Conservation (phyloP, 2,888 invertebrate genomes). For the Drosophila kuntzei region DNA sequence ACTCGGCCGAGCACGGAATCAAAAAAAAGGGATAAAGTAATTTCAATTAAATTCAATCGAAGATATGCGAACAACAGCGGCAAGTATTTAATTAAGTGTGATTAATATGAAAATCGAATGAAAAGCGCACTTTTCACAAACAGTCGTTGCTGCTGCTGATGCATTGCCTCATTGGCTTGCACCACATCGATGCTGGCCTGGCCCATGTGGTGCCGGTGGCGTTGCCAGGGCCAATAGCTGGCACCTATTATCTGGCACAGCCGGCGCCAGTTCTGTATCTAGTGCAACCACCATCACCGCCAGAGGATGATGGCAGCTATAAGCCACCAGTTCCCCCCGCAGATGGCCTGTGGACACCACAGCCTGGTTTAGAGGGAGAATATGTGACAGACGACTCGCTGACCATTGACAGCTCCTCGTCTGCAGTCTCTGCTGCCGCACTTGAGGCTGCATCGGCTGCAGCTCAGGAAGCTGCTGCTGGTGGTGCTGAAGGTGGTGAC, state of each 20-base stretch:
- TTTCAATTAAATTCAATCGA: conserved; percentile 6
- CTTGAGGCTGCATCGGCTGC: conserved; percentile 9
- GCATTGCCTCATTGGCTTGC: conserved; percentile 46
- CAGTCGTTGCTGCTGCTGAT: conserved; percentile 53
- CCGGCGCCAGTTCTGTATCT: conserved; percentile 37
- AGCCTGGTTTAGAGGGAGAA: conserved; percentile 60
- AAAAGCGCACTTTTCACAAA: background rate
- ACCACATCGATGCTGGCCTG: conserved; percentile 20
- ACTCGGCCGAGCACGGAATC: conserved; percentile 37
- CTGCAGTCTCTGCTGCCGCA: too few species aligned
- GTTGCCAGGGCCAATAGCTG: conserved; percentile 28
- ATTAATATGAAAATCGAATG: conserved; percentile 6
- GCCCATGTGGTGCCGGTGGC: conserved; percentile 59
- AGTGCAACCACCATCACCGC: conserved; percentile 41
- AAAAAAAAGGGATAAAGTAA: conserved; percentile 32
- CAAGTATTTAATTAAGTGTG: conserved; percentile 39
- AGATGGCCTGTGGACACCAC: conserved; percentile 58
- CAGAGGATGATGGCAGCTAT: conserved; percentile 68
- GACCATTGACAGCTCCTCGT: conserved; percentile 8
- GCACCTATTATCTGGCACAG: conserved; percentile 59
- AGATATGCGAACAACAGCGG: conserved; percentile 52
- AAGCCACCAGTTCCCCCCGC: conserved; percentile 50
- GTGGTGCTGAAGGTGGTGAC: conserved; percentile 45
- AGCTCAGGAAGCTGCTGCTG: conserved; percentile 37
- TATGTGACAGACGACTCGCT: conserved; percentile 18